Percentiles rank a stretch among this genome's conserved stretches.
Conservation (phyloP, 2,888 invertebrate species). For the Synanthedon andrenaeformis region DNA sequence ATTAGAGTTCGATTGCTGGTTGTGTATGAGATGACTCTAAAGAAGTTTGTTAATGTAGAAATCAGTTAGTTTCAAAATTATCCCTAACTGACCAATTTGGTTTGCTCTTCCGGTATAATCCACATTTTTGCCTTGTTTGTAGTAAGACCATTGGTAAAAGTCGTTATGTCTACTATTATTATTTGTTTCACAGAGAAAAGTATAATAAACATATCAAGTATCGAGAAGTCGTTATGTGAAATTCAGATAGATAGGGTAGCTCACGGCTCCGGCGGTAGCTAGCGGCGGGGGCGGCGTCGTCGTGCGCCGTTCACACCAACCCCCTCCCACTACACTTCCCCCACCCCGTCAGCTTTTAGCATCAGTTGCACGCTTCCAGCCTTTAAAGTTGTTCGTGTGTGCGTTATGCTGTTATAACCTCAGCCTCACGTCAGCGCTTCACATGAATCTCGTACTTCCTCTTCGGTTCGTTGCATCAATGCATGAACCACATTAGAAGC, state of each 20-base stretch:
- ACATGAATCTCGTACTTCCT: conserved; percentile 54
- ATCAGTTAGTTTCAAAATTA: too few species aligned
- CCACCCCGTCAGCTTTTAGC: conserved; percentile 16
- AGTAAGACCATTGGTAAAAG: too few species aligned
- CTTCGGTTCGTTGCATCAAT: conserved; percentile 65
- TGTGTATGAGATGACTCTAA: too few species aligned
- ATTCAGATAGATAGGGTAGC: conserved; percentile 37
- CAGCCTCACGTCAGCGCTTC: conserved; percentile 48
- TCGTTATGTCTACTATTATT: too few species aligned
- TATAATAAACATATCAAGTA: conserved; percentile 16
- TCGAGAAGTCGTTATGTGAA: conserved; percentile 54
- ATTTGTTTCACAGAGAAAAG: too few species aligned
- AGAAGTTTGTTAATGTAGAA: too few species aligned
- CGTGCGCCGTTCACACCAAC: conserved; percentile 19
- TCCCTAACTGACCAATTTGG: too few species aligned
- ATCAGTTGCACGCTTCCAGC: conserved; percentile 16
- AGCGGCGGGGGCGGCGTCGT: conserved; percentile 10
- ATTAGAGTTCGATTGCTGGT: too few species aligned
- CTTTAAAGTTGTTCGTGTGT: conserved; percentile 38
- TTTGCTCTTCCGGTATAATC: too few species aligned
- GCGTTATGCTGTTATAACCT: conserved; percentile 53
- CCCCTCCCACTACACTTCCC: conserved; percentile 16
- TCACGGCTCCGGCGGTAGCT: conserved; percentile 30
- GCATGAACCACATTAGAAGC: conserved; percentile 68
- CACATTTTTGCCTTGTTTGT: too few species aligned